Percentiles rank a stretch among this genome's conserved stretches.
These are phyloP conservation scores for Anhinga rufa DNA, from an alignment of 2,113 vertebrate species.

Conservation along the genomic window DNA sequence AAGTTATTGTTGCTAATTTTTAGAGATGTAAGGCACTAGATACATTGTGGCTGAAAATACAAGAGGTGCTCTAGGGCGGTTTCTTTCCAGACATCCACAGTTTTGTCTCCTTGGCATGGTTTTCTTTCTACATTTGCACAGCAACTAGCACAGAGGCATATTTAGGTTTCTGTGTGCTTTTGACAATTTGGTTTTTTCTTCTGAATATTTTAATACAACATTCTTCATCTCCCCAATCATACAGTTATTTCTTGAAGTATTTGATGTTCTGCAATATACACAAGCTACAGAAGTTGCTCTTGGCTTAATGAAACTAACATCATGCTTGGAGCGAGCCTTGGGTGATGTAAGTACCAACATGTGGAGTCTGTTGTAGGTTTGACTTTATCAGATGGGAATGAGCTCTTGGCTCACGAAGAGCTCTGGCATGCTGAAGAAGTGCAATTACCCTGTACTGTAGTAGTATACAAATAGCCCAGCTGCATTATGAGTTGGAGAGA, in stretches of 20 bases:
- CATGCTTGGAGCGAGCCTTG: conserved; percentile 72
- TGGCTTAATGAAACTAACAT: conserved; percentile 74
- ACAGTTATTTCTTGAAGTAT: conserved; percentile 72
- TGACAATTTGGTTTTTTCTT: neutral
- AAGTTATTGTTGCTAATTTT: neutral
- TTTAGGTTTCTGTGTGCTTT: neutral
- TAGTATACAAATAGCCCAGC: neutral
- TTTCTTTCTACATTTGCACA: neutral
- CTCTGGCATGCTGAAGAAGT: neutral
- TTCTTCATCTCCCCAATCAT: neutral
- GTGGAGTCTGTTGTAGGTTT: neutral
- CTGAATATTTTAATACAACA: neutral
- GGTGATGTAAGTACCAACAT: conserved; percentile 70
- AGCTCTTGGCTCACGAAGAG: neutral
- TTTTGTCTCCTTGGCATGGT: neutral
- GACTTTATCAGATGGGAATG: neutral
- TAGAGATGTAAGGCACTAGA: neutral
- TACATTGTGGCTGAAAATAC: neutral
- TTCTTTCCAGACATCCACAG: neutral
- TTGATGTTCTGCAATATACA: conserved; percentile 30
- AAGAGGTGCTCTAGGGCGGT: neutral
- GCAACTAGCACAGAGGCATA: neutral
- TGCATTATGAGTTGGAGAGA: neutral
- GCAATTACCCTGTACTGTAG: neutral
- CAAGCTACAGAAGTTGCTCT: conserved; percentile 55